These are phyloP conservation scores for Stenotaenia linearis DNA, from an alignment of 2,888 invertebrate genomes.

Conservation along the genomic window DNA sequence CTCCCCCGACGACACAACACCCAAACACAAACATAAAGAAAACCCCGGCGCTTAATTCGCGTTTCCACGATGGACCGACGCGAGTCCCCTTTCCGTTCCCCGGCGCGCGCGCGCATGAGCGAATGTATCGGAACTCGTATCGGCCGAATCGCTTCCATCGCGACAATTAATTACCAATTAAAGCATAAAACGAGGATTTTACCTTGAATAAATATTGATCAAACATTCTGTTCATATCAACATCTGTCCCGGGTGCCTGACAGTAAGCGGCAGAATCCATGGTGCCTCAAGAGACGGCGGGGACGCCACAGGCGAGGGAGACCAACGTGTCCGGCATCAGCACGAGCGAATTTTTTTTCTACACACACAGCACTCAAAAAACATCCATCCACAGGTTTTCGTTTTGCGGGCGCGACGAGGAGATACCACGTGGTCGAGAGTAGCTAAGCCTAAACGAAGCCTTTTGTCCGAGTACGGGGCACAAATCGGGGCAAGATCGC, in stretches of 20 bases:
- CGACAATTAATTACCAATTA: background rate
- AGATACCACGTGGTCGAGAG: background rate
- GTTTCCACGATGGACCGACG: background rate
- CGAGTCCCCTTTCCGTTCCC: background rate
- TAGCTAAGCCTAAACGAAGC: background rate
- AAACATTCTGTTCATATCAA: conserved; percentile 32
- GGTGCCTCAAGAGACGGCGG: background rate
- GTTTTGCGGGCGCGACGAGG: background rate
- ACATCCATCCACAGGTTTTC: conserved; percentile 1
- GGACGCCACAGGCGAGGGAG: background rate
- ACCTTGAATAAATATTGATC: conserved; percentile 33
- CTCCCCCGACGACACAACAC: background rate
- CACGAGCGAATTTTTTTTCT: background rate
- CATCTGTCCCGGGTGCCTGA: conserved; percentile 28
- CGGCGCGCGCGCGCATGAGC: background rate
- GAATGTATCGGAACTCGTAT: background rate
- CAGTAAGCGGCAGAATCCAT: conserved; percentile 17
- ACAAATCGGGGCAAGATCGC: background rate
- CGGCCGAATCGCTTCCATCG: background rate
- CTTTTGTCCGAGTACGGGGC: background rate
- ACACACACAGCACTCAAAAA: conserved; percentile 11
- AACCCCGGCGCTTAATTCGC: background rate
- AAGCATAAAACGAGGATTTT: background rate
- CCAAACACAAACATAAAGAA: background rate
- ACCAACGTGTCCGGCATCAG: conserved; percentile 19